These are phyloP conservation scores for Diarsia mendica DNA, from an alignment of 2,888 invertebrate genomes.

Conservation along the genomic window DNA sequence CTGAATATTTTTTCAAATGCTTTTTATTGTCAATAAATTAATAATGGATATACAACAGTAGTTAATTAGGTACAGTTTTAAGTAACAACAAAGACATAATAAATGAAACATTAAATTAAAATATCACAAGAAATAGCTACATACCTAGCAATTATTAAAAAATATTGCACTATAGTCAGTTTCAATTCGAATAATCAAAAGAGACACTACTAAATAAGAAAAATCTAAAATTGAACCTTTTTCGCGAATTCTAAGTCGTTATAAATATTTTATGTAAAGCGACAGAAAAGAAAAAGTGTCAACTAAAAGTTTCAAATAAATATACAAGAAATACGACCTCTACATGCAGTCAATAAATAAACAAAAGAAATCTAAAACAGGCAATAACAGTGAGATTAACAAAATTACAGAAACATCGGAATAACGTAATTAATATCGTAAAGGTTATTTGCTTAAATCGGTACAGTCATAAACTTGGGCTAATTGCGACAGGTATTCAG, in stretches of 20 bases:
- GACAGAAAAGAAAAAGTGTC: slow-evolving; percentile 11
- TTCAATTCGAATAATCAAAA: neutral
- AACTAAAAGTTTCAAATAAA: neutral
- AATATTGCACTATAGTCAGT: neutral
- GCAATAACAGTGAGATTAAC: slow-evolving; percentile 26
- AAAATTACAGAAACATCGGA: slow-evolving; percentile 11
- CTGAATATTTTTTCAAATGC: neutral
- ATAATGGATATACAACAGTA: slow-evolving; percentile 13
- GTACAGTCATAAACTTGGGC: slow-evolving; percentile 2
- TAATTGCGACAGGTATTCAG: slow-evolving; percentile 30
- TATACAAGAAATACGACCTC: neutral
- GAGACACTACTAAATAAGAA: neutral
- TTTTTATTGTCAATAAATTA: slow-evolving; percentile 28
- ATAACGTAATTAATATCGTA: slow-evolving; percentile 13
- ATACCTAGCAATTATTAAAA: neutral
- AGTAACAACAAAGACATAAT: neutral
- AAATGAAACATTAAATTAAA: neutral
- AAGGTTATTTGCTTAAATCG: slow-evolving; percentile 22
- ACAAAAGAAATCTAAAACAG: neutral
- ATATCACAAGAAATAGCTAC: neutral
- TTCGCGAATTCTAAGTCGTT: neutral
- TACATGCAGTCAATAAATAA: neutral
- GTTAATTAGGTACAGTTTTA: neutral
- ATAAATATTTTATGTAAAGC: neutral
- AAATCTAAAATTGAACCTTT: neutral